Conservation (phyloP, 2,113 vertebrate species). For the Podilymbus podiceps region DNA sequence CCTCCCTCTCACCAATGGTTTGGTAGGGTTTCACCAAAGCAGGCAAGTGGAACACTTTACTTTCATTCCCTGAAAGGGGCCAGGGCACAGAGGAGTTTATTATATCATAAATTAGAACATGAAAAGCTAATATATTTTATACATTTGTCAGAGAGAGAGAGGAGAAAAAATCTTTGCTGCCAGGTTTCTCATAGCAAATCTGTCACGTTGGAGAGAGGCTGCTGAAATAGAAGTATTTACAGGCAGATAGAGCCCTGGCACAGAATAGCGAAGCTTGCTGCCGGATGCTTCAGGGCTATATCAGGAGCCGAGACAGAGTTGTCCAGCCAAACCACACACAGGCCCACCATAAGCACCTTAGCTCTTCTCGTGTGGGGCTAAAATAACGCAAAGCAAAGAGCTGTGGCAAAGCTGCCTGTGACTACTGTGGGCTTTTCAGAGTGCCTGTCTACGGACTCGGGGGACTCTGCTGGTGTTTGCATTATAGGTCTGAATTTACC, state of each 20-base stretch:
- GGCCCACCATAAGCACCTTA: neutral
- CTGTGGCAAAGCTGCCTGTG: neutral
- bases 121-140: slow-evolving; percentile 51
- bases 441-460: neutral
- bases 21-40: neutral
- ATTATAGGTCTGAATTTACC: neutral
- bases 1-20: neutral
- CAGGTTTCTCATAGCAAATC: slow-evolving; percentile 47
- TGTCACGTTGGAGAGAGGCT: slow-evolving; percentile 13
- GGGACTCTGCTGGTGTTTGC: neutral
- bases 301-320: neutral
- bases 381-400: neutral
- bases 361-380: neutral
- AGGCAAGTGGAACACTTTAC: neutral
- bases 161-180: neutral
- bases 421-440: neutral
- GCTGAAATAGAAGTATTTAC: slow-evolving; percentile 59
- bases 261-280: slow-evolving; percentile 38
- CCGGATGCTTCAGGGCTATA: neutral
- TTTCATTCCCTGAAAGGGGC: neutral
- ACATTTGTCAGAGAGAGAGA: slow-evolving; percentile 46
- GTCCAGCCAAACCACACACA: neutral
- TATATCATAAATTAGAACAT: slow-evolving; percentile 55
- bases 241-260: slow-evolving; percentile 27
- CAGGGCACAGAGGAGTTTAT: slow-evolving; percentile 36